A percentile compares a stretch with the other conserved stretches of the same genome.
Evolutionary conservation across 2,888 invertebrate genomes (phyloP).

Genomic region (Synanthedon vespiformis): DNA sequence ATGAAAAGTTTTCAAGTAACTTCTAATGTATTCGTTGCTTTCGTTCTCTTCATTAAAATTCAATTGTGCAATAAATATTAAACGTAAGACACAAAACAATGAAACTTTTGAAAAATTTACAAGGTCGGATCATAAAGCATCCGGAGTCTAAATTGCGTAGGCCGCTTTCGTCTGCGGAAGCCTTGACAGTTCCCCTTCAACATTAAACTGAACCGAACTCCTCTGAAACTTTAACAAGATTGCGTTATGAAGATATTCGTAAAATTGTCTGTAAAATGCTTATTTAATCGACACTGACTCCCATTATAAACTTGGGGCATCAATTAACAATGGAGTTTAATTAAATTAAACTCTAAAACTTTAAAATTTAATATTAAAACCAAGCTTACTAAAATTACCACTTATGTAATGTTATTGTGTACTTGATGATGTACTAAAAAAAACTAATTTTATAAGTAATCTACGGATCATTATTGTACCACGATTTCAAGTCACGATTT

Average conservation of each 20-base stretch:
- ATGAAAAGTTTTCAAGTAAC: no score
- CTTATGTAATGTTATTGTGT: no score
- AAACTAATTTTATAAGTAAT: no score
- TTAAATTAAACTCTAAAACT: no score
- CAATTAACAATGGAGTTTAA: background rate
- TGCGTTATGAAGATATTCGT: conserved; percentile 1
- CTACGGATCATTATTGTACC: no score
- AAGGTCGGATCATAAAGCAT: conserved; percentile 23
- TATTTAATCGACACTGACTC: background rate
- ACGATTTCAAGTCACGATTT: no score
- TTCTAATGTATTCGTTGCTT: background rate
- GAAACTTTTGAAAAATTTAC: background rate
- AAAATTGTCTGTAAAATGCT: conserved; percentile 1
- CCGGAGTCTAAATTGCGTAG: conserved; percentile 13
- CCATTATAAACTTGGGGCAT: background rate
- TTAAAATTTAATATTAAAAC: no score
- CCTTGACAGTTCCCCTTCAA: conserved; percentile 14
- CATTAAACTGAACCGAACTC: conserved; percentile 15
- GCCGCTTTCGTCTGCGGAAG: conserved; percentile 12
- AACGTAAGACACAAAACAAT: no score
- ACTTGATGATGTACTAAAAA: no score
- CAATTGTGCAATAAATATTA: no score
- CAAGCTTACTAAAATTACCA: no score
- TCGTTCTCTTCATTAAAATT: no score
- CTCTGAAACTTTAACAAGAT: conserved; percentile 10